Conservation (phyloP, 2,888 invertebrate species). For the Dascillus cervinus region DNA sequence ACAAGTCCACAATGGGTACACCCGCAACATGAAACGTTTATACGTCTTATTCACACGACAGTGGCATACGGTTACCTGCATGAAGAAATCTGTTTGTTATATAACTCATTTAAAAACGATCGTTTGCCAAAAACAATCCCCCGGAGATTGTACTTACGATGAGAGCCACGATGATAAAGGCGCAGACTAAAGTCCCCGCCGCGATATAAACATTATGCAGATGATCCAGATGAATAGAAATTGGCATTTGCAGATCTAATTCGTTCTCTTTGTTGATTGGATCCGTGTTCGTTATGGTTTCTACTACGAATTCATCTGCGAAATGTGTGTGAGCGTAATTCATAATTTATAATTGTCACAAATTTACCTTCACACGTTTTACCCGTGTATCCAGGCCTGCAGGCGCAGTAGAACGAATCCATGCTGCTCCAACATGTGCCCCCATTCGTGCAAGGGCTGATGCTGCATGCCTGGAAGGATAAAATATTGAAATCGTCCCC, state of each 20-base stretch:
- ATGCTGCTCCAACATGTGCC: conserved; percentile 72
- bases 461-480: conserved; percentile 54
- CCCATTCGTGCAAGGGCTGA: conserved; percentile 67
- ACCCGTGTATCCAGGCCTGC: conserved; percentile 71
- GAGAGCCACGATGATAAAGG: conserved; percentile 64
- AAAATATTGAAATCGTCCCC: conserved; percentile 7
- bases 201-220: conserved; percentile 73
- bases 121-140: too few species aligned
- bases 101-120: too few species aligned
- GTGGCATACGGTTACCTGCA: conserved; percentile 68
- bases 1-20: conserved; percentile 46
- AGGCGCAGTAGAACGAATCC: conserved; percentile 71
- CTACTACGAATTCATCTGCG: conserved; percentile 61
- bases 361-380: conserved; percentile 67
- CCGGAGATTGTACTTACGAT: conserved; percentile 65
- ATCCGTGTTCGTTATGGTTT: conserved; percentile 46
- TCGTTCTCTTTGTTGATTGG: conserved; percentile 21
- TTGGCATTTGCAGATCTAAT: conserved; percentile 25
- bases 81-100: conserved; percentile 16
- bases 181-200: conserved; percentile 66
- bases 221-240: conserved; percentile 54
- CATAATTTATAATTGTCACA: background rate
- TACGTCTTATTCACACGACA: conserved; percentile 73
- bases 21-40: conserved; percentile 53
- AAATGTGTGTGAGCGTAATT: background rate